Evolutionary conservation across 2,888 invertebrate genomes (phyloP).

Genomic region (Automeris io): DNA sequence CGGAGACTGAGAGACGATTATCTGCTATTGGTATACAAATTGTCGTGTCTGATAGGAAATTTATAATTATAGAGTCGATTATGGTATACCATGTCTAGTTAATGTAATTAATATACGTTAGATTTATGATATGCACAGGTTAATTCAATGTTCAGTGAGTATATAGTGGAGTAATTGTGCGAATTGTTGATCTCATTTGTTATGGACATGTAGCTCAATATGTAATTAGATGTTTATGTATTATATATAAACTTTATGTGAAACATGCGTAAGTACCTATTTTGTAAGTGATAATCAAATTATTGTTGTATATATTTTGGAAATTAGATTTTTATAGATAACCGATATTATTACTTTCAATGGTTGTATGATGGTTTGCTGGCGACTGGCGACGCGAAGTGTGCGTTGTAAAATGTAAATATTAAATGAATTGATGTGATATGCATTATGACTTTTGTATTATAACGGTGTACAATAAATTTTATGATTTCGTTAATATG

Average conservation of each 20-base stretch:
- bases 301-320: slow-evolving; percentile 66
- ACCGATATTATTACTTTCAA: slow-evolving; percentile 52
- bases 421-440: slow-evolving; percentile 62
- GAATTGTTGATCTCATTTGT: slow-evolving; percentile 74
- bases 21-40: too few relatives aligned
- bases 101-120: too few relatives aligned
- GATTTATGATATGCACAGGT: too few relatives aligned
- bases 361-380: slow-evolving; percentile 57
- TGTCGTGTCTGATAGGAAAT: too few relatives aligned
- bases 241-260: slow-evolving; percentile 57
- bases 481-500: slow-evolving; percentile 68
- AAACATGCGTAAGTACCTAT: slow-evolving; percentile 55
- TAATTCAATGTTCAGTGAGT: too few relatives aligned
- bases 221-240: slow-evolving; percentile 44
- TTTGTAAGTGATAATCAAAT: slow-evolving; percentile 58
- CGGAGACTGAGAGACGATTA: too few relatives aligned
- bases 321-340: slow-evolving; percentile 68
- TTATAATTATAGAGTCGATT: too few relatives aligned
- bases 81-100: too few relatives aligned
- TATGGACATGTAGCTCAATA: slow-evolving; percentile 70
- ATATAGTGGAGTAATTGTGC: slow-evolving; percentile 34
- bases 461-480: slow-evolving; percentile 66
- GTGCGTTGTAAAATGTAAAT: slow-evolving; percentile 58
- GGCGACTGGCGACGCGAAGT: too few relatives aligned
- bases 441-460: slow-evolving; percentile 64